A percentile compares a stretch with the other conserved stretches of the same genome.
Evolutionary conservation across 2,113 vertebrate species (phyloP).

Genomic region (Calypte anna): DNA sequence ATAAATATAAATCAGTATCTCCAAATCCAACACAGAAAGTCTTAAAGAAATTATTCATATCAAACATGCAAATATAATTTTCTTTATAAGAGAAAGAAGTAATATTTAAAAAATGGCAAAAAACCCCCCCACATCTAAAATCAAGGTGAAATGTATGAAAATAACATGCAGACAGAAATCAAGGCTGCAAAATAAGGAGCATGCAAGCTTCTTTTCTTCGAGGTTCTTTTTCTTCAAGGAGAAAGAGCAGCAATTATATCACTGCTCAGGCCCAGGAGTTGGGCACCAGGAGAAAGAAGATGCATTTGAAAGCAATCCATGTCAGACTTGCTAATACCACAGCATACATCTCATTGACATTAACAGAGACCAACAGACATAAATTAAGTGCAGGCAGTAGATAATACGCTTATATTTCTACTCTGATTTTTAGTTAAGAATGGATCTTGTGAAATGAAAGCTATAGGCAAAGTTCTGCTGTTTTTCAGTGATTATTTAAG

Average conservation of each 20-base stretch:
- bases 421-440: slow-evolving; percentile 6
- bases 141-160: slow-evolving; percentile 8
- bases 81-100: slow-evolving; percentile 9
- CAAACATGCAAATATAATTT: neutral
- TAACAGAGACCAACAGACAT: slow-evolving; percentile 49
- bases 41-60: neutral
- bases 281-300: slow-evolving; percentile 31
- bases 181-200: neutral
- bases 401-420: slow-evolving; percentile 38
- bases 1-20: slow-evolving; percentile 35
- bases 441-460: slow-evolving; percentile 28
- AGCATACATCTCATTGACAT: slow-evolving; percentile 46
- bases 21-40: neutral
- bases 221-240: neutral
- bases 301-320: slow-evolving; percentile 12
- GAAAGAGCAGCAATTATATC: slow-evolving; percentile 1
- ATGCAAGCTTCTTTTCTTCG: slow-evolving; percentile 15
- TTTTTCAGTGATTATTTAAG: slow-evolving; percentile 32
- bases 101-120: neutral
- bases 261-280: slow-evolving; percentile 18
- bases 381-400: slow-evolving; percentile 24
- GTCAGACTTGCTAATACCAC: slow-evolving; percentile 30
- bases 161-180: neutral
- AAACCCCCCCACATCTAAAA: neutral
- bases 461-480: neutral